Percentiles rank a stretch among this genome's conserved stretches.
Conservation (phyloP, 2,113 vertebrate genomes). For the Dinomys branickii region DNA sequence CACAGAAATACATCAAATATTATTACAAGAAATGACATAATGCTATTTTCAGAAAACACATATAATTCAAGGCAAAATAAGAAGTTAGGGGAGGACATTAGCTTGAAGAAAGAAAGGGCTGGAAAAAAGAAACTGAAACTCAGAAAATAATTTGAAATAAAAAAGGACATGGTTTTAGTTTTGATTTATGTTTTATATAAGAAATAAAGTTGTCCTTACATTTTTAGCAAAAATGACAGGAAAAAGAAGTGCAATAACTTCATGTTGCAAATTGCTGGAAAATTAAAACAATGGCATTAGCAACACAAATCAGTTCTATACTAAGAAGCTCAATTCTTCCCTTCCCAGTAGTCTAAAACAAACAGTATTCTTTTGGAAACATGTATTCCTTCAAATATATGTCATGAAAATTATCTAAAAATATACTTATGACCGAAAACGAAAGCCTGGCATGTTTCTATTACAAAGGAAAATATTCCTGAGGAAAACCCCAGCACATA, state of each 20-base stretch:
- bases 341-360: not conserved
- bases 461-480: not conserved
- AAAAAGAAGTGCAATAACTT: not conserved
- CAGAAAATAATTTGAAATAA: not conserved
- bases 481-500: not conserved
- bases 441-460: not conserved
- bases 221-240: not conserved
- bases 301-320: not conserved
- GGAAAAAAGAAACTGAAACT: not conserved
- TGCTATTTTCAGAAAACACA: not conserved
- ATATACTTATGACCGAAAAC: not conserved
- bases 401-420: not conserved
- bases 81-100: not conserved
- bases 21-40: not conserved
- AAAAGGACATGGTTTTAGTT: not conserved
- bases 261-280: not conserved
- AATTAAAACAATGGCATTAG: not conserved
- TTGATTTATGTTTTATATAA: not conserved
- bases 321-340: not conserved
- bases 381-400: not conserved
- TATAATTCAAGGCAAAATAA: not conserved
- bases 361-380: rapidly evolving
- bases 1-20: not conserved
- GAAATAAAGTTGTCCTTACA: not conserved
- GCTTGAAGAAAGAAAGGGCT: not conserved